Evolutionary conservation across 2,888 invertebrate species (phyloP).

Genomic region (Machimus atricapillus): DNA sequence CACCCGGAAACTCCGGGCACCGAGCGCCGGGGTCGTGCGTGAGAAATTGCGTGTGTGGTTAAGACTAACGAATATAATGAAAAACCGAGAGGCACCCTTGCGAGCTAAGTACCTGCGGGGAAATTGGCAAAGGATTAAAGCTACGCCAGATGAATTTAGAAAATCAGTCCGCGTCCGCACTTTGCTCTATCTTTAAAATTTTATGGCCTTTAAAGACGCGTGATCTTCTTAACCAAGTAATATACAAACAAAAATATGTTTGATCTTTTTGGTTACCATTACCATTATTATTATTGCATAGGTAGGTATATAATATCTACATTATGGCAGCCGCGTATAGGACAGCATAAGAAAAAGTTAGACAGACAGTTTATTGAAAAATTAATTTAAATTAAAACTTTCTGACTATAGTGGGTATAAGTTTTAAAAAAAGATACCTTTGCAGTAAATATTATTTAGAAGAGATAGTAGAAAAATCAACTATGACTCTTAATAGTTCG

Average conservation of each 20-base stretch:
- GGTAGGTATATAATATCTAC: no score
- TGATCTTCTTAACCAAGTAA: neutral
- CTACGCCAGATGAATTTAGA: neutral
- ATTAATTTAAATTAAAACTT: no score
- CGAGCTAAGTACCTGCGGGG: neutral
- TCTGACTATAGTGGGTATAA: no score
- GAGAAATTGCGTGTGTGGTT: neutral
- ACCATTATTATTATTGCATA: no score
- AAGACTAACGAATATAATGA: neutral
- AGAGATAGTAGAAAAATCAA: no score
- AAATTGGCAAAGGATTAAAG: neutral
- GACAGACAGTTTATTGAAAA: no score
- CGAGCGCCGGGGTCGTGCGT: neutral
- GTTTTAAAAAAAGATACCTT: no score
- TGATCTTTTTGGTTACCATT: no score
- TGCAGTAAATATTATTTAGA: no score
- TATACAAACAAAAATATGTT: neutral
- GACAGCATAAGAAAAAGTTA: no score
- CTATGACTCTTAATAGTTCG: no score
- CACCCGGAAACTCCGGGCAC: neutral
- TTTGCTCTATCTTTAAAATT: neutral
- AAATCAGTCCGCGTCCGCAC: neutral
- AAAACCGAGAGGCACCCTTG: neutral
- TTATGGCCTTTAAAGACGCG: neutral
- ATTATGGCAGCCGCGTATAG: no score